phyloP scores from a whole-genome alignment of 2,113 vertebrate genomes.

The Brachypodius melanocephalos region DNA sequence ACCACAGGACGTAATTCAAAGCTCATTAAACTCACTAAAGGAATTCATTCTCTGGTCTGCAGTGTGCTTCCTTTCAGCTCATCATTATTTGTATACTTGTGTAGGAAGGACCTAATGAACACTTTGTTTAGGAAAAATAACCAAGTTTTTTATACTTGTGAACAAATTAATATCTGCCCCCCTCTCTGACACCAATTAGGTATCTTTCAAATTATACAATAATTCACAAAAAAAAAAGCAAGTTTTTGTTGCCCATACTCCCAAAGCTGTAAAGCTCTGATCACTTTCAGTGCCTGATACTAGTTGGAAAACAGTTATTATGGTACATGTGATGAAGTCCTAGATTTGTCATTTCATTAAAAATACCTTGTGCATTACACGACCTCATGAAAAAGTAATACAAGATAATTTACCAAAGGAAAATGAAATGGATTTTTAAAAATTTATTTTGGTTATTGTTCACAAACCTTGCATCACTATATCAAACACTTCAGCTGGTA shows the following conservation, averaged over 20 bases:
- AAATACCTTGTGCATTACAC: background rate
- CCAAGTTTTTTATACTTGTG: background rate
- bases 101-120: background rate
- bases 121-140: background rate
- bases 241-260: background rate
- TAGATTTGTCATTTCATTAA: background rate
- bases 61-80: background rate
- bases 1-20: background rate
- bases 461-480: background rate
- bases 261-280: background rate
- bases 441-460: background rate
- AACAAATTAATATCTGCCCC: background rate
- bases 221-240: background rate
- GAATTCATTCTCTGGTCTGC: background rate
- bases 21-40: background rate
- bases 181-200: rapidly evolving
- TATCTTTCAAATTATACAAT: background rate
- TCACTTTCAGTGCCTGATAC: background rate
- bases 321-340: rapidly evolving
- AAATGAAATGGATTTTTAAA: background rate
- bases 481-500: background rate
- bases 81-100: background rate
- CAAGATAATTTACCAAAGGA: background rate
- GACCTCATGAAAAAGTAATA: background rate
- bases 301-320: background rate